Conservation (phyloP, 2,113 vertebrate species). For the Shinisaurus crocodilurus region DNA sequence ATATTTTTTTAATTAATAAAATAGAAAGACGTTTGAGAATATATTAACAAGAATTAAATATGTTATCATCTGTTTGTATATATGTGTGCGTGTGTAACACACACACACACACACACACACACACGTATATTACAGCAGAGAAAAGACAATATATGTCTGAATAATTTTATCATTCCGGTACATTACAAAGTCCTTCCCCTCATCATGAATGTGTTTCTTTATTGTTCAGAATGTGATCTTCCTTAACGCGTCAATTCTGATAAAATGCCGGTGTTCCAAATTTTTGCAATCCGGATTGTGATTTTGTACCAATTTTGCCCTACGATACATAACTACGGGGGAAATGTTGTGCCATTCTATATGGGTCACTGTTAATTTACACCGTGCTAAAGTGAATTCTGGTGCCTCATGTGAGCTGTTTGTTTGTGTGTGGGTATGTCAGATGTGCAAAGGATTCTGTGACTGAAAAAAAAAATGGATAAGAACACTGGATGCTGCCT, state of each 20-base stretch:
- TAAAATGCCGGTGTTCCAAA: neutral
- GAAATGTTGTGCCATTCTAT: neutral
- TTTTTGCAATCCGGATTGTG: neutral
- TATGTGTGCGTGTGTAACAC: neutral
- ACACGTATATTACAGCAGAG: neutral
- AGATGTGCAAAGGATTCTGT: neutral
- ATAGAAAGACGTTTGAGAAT: neutral
- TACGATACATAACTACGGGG: neutral
- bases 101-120: neutral
- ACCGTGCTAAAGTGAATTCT: neutral
- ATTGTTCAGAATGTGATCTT: neutral
- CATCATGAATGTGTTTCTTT: neutral
- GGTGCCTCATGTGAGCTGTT: neutral
- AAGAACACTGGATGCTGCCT: neutral
- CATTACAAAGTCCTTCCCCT: neutral
- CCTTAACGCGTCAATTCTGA: neutral
- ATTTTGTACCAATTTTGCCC: neutral
- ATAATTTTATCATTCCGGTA: neutral
- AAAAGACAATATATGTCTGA: neutral
- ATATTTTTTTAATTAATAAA: neutral
- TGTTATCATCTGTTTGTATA: neutral
- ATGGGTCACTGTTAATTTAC: neutral
- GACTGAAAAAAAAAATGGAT: neutral
- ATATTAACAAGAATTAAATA: neutral
- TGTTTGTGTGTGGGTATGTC: neutral